Evolutionary conservation across 2,888 invertebrate genomes (phyloP).

Genomic region (Zonitis immaculata): DNA sequence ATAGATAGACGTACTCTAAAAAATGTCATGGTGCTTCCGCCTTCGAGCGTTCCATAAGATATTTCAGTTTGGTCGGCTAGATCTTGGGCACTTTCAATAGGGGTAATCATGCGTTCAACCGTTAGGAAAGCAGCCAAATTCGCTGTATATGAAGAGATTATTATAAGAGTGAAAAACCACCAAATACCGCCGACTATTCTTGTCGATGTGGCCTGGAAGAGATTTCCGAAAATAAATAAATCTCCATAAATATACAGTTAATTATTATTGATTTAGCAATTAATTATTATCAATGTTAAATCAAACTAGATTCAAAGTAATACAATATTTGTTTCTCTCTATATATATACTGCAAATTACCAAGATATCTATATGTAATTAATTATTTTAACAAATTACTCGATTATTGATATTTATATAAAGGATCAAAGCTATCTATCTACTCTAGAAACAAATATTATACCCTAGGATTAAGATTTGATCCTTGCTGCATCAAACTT

Average conservation of each 20-base stretch:
- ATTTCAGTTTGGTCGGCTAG: constrained; percentile 91
- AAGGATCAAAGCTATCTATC: background rate
- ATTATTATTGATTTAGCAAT: background rate
- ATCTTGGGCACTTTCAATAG: constrained; percentile 94
- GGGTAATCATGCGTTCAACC: constrained; percentile 92
- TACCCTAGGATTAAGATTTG: constrained; percentile 89
- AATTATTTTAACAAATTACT: background rate
- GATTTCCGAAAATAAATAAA: background rate
- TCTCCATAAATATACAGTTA: no score
- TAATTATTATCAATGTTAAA: no score
- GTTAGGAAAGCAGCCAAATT: constrained; percentile 97
- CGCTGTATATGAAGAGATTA: constrained; percentile 97
- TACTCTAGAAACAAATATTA: constrained; percentile 30
- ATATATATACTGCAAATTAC: background rate
- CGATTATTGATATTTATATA: background rate
- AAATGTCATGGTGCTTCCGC: constrained; percentile 96
- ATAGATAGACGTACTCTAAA: constrained; percentile 88
- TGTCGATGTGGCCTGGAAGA: constrained; percentile 77
- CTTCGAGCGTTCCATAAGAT: constrained; percentile 87
- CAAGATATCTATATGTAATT: background rate
- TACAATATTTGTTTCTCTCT: constrained; percentile 1
- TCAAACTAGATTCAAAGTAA: background rate
- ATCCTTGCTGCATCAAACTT: constrained; percentile 90
- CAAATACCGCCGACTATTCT: constrained; percentile 95
- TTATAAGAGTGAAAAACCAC: constrained; percentile 99